Conservation (phyloP, 2,888 invertebrate species). For the Coleophora flavipennella region DNA sequence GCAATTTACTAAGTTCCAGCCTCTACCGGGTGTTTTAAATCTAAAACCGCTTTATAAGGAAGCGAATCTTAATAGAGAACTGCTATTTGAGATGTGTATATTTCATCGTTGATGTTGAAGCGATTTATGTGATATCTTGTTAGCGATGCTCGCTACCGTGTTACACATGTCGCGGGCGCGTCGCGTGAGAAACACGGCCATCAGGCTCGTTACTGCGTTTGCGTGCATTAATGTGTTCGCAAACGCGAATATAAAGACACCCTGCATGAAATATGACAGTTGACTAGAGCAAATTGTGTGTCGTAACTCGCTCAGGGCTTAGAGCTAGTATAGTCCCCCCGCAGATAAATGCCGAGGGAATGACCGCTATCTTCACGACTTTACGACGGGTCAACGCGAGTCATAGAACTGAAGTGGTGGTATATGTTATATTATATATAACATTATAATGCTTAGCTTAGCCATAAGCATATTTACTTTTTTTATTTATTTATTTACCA, state of each 20-base stretch:
- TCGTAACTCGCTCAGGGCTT: slow-evolving; percentile 30
- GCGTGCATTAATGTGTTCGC: slow-evolving; percentile 40
- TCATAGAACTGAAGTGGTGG: slow-evolving; percentile 5
- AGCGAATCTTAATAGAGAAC: slow-evolving; percentile 18
- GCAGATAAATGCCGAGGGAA: slow-evolving; percentile 38
- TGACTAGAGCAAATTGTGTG: slow-evolving; percentile 37
- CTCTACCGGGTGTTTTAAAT: slow-evolving; percentile 19
- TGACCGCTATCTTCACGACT: slow-evolving; percentile 33
- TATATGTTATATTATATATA: no score
- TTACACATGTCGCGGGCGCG: slow-evolving; percentile 21
- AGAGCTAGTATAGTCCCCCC: slow-evolving; percentile 31
- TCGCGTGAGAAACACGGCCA: slow-evolving; percentile 39
- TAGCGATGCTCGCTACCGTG: slow-evolving; percentile 14
- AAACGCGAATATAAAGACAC: slow-evolving; percentile 39
- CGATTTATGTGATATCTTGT: slow-evolving; percentile 25
- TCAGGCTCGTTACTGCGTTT: slow-evolving; percentile 32
- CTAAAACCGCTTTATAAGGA: slow-evolving; percentile 24
- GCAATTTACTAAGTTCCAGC: slow-evolving; percentile 25
- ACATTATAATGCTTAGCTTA: no score
- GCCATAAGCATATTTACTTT: no score
- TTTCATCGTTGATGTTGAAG: slow-evolving; percentile 17
- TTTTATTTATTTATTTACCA: no score
- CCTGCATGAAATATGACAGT: slow-evolving; percentile 30
- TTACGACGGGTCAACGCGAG: slow-evolving; percentile 25
- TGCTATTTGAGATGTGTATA: slow-evolving; percentile 15